Conservation (phyloP, 2,797 vertebrate species). For the Sparus aurata region DNA sequence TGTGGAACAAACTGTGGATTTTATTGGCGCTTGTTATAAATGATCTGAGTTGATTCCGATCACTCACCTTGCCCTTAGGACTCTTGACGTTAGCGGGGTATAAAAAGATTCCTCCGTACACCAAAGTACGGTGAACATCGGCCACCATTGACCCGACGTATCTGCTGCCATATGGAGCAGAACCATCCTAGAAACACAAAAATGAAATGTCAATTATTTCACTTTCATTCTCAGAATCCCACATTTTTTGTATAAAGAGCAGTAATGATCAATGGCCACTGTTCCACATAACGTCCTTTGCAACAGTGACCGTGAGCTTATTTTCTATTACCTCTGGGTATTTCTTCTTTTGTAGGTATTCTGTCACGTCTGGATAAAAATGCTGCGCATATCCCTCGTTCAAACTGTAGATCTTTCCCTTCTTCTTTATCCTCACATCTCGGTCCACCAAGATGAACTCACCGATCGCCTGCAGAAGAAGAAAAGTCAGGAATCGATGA, state of each 20-base stretch:
- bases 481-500: not conserved
- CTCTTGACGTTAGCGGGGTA: conserved; percentile 96
- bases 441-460: conserved; percentile 96
- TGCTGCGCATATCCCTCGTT: conserved; percentile 96
- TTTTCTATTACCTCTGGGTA: conserved; percentile 87
- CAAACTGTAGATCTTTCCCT: conserved; percentile 96
- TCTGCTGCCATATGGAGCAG: conserved; percentile 92
- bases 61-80: conserved; percentile 94
- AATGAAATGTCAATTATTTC: not conserved
- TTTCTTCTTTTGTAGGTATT: conserved; percentile 96
- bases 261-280: no score
- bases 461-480: conserved; percentile 89
- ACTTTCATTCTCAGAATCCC: not conserved
- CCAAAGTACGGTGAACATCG: conserved; percentile 95
- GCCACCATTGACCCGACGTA: conserved; percentile 99
- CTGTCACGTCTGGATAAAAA: conserved; percentile 91
- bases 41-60: no score
- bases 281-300: not conserved
- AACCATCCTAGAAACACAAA: conserved; percentile 88
- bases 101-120: conserved; percentile 97
- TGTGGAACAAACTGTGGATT: not conserved
- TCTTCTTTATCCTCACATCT: conserved; percentile 95
- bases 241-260: not conserved
- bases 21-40: not conserved
- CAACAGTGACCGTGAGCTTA: not conserved